A percentile compares a stretch with the other conserved stretches of the same genome.
Evolutionary conservation across 2,113 vertebrate genomes (phyloP).

Genomic region (Helogale parvula): DNA sequence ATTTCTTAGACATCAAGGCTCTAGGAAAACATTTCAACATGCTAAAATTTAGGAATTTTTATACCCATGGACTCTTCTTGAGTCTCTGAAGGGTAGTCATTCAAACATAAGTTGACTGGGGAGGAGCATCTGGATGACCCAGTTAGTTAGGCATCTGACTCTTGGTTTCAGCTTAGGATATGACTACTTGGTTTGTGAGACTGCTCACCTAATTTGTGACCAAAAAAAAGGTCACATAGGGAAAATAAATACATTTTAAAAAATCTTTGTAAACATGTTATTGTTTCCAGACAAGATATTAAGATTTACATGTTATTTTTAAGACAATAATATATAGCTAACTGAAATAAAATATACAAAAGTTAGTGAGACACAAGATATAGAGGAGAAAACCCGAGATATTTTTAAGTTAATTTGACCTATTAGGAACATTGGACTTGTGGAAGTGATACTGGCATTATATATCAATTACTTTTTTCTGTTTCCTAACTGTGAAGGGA

Average conservation of each 20-base stretch:
- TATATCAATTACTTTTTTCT: neutral
- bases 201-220: neutral
- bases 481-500: neutral
- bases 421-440: neutral
- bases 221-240: neutral
- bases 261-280: conserved; percentile 59
- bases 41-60: neutral
- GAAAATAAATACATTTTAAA: neutral
- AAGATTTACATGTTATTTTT: neutral
- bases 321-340: conserved; percentile 1
- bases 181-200: too few species aligned
- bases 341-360: conserved; percentile 34
- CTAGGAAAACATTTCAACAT: neutral
- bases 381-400: neutral
- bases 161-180: too few species aligned
- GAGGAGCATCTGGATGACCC: neutral
- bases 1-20: neutral
- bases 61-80: neutral
- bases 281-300: neutral
- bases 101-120: neutral
- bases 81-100: neutral
- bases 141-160: neutral
- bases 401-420: neutral
- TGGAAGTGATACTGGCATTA: neutral
- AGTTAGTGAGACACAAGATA: neutral